Conservation (phyloP, 2,888 invertebrate species). For the Chelonus formosanus region DNA sequence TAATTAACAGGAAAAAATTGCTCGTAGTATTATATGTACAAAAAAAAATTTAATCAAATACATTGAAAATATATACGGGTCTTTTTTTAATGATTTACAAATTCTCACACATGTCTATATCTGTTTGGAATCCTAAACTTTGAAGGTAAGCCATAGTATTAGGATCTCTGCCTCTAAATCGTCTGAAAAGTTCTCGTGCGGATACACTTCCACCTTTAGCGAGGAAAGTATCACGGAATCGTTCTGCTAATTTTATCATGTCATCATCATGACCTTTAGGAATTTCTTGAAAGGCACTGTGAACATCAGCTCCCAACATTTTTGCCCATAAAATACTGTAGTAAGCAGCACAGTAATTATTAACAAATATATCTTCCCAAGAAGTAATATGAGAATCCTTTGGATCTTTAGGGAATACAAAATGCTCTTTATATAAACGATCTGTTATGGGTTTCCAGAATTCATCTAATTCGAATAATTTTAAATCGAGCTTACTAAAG, state of each 20-base stretch:
- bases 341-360: constrained; percentile 86
- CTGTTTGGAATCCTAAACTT: constrained; percentile 68
- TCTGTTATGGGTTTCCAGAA: constrained; percentile 87
- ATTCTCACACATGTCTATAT: neutral
- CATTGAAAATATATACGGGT: neutral
- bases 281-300: constrained; percentile 81
- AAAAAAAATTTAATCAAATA: too few relatives aligned
- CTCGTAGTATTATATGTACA: neutral
- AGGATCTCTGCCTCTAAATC: constrained; percentile 92
- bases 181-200: constrained; percentile 85
- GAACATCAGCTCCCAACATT: constrained; percentile 91
- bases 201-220: constrained; percentile 83
- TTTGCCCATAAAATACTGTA: constrained; percentile 87
- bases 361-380: constrained; percentile 83
- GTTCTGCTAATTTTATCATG: constrained; percentile 71
- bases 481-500: constrained; percentile 82
- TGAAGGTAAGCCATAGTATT: constrained; percentile 82
- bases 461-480: constrained; percentile 78
- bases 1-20: too few relatives aligned
- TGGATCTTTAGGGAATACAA: constrained; percentile 78
- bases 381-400: constrained; percentile 87
- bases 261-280: constrained; percentile 66
- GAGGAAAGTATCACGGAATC: constrained; percentile 85
- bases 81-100: neutral
- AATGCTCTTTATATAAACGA: constrained; percentile 82